Base-by-base conservation (phyloP, 2,888 invertebrate species). In the Agrochola circellaris region DNA sequence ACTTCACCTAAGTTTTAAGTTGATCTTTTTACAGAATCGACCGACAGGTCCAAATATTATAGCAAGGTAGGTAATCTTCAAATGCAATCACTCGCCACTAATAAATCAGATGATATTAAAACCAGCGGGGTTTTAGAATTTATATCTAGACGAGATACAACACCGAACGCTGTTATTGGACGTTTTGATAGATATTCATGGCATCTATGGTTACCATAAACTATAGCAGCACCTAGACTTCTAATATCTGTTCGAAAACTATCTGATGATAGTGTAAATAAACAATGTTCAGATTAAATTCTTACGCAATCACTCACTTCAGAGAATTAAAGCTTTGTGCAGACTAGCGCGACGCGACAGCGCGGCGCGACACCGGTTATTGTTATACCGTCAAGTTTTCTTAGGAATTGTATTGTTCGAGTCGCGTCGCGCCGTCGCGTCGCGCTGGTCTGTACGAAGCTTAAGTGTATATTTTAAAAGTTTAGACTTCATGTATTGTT, bases 21-120 rank as follows among this genome's bases (percentile, higher is more conserved):
- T n/a, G n/a, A n/a, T n/a, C n/a, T n/a, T n/a, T n/a, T n/a, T n/a
- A n/a, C n/a, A n/a, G n/a, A n/a, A n/a, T n/a, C n/a, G n/a, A n/a
- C n/a, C n/a, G n/a, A 42, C 5, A 45, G 45, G 15, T 23, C 7
- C 11, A 64, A 75, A 20, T 58, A 77, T n/a, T 58, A 77, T n/a
- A 26, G 58, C 42, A 7, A 15, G 30, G 5, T 68, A 15, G n/a
- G 5, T 68, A 67, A 71, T 79, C 60, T 77, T 69, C 62, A 61
- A 71, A n/a, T 26, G 61, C 67, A 70, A 60, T 64, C 70, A 67
- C 11, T 20, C 23, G 42, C 5, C 8, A 13, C 13, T 8, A 56
- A 83, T 84, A 84, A 84, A 86, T 84, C 87, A 62, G 20, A 1
- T 20, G 71, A 48, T 83, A 84, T 84, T 86, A 83, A 78, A 84